phyloP scores from a whole-genome alignment of 2,888 invertebrate species.

The Diaphora mendica region DNA sequence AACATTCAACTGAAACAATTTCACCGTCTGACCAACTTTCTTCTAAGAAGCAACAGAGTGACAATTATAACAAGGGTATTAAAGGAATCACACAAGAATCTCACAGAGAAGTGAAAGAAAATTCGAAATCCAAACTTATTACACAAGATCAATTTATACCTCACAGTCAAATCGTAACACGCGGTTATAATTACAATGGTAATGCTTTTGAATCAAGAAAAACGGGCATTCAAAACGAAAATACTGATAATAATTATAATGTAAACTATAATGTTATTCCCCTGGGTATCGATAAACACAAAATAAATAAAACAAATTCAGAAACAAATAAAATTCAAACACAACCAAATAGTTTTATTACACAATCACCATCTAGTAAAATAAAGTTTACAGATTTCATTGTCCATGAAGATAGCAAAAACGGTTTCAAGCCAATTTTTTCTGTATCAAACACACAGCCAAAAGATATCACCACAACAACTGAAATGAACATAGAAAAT shows the following conservation, averaged over 20 bases:
- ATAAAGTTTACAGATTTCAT: slow-evolving; percentile 60
- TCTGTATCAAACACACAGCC: slow-evolving; percentile 41
- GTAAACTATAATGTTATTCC: slow-evolving; percentile 43
- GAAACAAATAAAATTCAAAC: slow-evolving; percentile 43
- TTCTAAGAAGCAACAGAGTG: slow-evolving; percentile 22
- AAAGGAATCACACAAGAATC: slow-evolving; percentile 15
- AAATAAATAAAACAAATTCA: slow-evolving; percentile 38
- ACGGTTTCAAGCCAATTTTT: slow-evolving; percentile 60
- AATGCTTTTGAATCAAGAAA: slow-evolving; percentile 59
- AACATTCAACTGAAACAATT: slow-evolving; percentile 31
- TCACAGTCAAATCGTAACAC: slow-evolving; percentile 67
- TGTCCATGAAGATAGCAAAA: slow-evolving; percentile 49
- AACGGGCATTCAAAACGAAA: slow-evolving; percentile 49
- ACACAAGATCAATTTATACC: slow-evolving; percentile 65
- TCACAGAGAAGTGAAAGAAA: slow-evolving; percentile 27
- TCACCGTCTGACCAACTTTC: slow-evolving; percentile 19
- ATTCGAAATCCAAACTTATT: slow-evolving; percentile 59
- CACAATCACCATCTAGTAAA: slow-evolving; percentile 43
- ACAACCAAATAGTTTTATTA: slow-evolving; percentile 46
- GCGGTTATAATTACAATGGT: slow-evolving; percentile 70
- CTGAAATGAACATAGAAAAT: slow-evolving; percentile 58
- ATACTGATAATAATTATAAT: slow-evolving; percentile 24
- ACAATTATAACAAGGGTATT: slow-evolving; percentile 16
- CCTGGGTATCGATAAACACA: slow-evolving; percentile 35
- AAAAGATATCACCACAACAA: slow-evolving; percentile 48